Evolutionary conservation across 2,888 invertebrate species (phyloP), one percentile per base, ranked within the genome.

Genomic region (Drosophila nigritarsus): DNA sequence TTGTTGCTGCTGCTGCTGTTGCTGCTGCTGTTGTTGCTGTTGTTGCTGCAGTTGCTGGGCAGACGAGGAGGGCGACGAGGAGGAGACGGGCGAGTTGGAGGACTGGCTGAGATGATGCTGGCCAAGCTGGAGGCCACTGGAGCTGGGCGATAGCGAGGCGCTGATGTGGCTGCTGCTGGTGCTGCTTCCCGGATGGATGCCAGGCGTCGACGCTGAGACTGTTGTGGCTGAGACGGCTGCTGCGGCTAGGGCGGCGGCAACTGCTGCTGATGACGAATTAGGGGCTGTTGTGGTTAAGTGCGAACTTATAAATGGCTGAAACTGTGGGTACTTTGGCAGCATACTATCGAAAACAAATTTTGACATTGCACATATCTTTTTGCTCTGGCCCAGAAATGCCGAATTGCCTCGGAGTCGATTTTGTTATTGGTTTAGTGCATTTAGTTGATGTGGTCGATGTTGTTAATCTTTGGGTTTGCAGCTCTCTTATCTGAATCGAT

Each of bases 301-400:
- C 90, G 93, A 93, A 92, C 92, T 93, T 83, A 93, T 93, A 92
- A 93, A 93, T 92, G 93, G 93, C 93, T 95, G 95, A 94, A 95
- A 95, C 93, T 96, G 93, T 93, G 95, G 97, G 95, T 98, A 98
- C 95, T 98, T 98, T 92, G 98, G 98, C 95, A 98, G 97, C 97
- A 98, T 98, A 95, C 97, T 97, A 97, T 98, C 98, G 95, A 98
- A 97, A 95, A 97, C 97, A 95, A 98, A 98, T 96, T 98, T 98
- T 95, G 97, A 97, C 98, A 98, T 98, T 95, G 96, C 96, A 95
- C 95, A 93, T 93, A 92, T 86, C 89, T 92, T 91, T 85, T 85
- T 90, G 85, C 88, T 91, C 87, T 76, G 76, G 76, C 86, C 88
- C 86, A 85, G 90, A 76, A 79, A 66, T 70, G 73, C 73, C 84